These are phyloP conservation scores for Amblyjoppa fuscipennis DNA, from an alignment of 2,888 invertebrate genomes.

Conservation along the genomic window DNA sequence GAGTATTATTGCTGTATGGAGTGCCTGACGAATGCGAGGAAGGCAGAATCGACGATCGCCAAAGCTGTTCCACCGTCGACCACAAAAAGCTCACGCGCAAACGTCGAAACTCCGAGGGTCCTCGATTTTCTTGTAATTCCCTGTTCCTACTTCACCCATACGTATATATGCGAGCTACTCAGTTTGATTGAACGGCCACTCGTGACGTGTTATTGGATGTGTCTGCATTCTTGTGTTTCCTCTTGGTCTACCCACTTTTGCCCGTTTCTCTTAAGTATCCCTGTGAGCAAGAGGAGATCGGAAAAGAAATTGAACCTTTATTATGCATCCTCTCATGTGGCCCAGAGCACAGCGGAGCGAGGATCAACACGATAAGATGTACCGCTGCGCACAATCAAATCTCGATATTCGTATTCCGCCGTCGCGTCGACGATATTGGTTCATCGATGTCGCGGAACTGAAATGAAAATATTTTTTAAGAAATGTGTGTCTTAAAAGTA, in stretches of 20 bases:
- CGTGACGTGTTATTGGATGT: constrained; percentile 51
- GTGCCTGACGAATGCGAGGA: not conserved
- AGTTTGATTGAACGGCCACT: constrained; percentile 43
- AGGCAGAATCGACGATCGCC: not conserved
- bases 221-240: constrained; percentile 15
- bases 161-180: constrained; percentile 27
- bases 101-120: constrained; percentile 11
- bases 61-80: constrained; percentile 43
- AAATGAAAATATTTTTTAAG: not conserved
- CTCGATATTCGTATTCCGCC: constrained; percentile 5
- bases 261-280: not conserved
- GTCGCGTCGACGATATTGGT: not conserved
- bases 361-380: not conserved
- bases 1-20: constrained; percentile 14
- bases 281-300: not conserved
- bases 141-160: not conserved
- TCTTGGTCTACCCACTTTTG: not conserved
- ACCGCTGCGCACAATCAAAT: not conserved
- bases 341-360: not conserved
- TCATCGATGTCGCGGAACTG: not conserved
- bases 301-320: not conserved
- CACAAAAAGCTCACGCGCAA: constrained; percentile 7
- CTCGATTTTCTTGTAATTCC: constrained; percentile 13
- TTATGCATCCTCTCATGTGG: not conserved
- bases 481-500: not conserved